Conservation (phyloP, 37 sponge, comb jelly and placozoan genomes). For the Geodia barretti region DNA sequence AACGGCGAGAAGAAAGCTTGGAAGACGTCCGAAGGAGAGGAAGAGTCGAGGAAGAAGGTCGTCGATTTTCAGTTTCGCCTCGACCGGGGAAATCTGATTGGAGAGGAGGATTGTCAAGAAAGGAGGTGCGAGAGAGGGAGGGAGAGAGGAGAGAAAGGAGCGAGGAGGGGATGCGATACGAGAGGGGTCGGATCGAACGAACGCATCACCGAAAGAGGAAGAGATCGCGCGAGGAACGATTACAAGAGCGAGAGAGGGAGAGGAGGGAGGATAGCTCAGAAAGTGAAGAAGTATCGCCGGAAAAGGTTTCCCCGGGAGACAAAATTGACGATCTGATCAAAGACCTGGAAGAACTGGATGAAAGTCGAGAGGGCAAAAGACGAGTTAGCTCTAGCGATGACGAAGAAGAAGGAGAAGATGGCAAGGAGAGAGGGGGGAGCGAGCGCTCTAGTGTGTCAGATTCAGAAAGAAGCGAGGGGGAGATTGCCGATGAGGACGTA, state of each 20-base stretch:
- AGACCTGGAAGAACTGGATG: conserved; percentile 27
- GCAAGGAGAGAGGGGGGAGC: not conserved
- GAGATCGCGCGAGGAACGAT: not conserved
- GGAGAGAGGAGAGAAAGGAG: not conserved
- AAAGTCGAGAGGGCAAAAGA: not conserved
- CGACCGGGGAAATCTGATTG: not conserved
- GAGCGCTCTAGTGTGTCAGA: not conserved
- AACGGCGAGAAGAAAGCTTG: not conserved
- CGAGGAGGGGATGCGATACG: not conserved
- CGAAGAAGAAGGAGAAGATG: conserved; percentile 4
- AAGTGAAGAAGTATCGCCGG: not conserved
- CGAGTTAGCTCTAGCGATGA: not conserved
- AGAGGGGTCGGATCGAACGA: not conserved
- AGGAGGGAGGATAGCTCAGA: not conserved
- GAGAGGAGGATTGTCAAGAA: not conserved
- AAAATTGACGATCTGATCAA: conserved; percentile 35
- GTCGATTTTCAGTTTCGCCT: not conserved
- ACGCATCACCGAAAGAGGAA: conserved; percentile 5
- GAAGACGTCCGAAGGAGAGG: not conserved
- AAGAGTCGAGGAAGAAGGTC: not conserved
- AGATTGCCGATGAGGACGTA: not conserved
- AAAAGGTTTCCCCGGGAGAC: too few relatives aligned
- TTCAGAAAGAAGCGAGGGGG: not conserved
- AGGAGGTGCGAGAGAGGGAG: not conserved
- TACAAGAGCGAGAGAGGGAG: not conserved